A percentile compares a stretch with the other conserved stretches of the same genome.
Evolutionary conservation across 2,797 vertebrate species (phyloP).

Genomic region (Mallotus villosus): DNA sequence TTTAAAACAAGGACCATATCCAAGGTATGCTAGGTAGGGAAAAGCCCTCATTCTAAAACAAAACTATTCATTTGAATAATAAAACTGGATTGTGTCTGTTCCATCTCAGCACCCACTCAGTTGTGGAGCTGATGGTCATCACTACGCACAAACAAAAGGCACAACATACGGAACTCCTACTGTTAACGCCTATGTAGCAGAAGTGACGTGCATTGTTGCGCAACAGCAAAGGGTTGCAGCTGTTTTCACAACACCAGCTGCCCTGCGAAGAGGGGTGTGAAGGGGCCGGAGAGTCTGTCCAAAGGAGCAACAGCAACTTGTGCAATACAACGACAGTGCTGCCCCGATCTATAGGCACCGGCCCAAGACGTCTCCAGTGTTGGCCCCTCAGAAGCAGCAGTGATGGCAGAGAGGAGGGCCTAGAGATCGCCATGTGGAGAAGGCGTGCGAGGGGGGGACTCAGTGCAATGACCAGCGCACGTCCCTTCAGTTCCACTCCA

Average conservation of each 20-base stretch:
- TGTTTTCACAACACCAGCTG: slow-evolving; percentile 1
- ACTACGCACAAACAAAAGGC: not conserved
- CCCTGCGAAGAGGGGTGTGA: not conserved
- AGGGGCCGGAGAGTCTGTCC: not conserved
- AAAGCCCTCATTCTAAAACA: no score
- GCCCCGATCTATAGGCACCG: not conserved
- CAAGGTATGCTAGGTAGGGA: no score
- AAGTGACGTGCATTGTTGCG: not conserved
- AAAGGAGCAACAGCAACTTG: not conserved
- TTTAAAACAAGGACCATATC: no score
- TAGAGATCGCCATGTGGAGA: not conserved
- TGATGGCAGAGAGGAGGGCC: not conserved
- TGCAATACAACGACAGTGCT: not conserved
- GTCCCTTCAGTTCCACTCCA: no score
- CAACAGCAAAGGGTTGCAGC: not conserved
- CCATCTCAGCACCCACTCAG: slow-evolving; percentile 14
- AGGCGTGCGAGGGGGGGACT: not conserved
- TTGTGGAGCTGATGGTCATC: not conserved
- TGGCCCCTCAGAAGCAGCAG: not conserved
- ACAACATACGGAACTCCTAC: slow-evolving; percentile 1
- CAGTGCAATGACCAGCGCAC: not conserved
- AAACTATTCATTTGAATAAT: not conserved
- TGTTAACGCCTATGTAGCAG: not conserved
- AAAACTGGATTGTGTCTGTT: not conserved
- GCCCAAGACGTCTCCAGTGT: not conserved